Evolutionary conservation across 2,113 vertebrate genomes (phyloP), one percentile per base, ranked within the genome.

Genomic region (Mesoclemmys tuberculata): DNA sequence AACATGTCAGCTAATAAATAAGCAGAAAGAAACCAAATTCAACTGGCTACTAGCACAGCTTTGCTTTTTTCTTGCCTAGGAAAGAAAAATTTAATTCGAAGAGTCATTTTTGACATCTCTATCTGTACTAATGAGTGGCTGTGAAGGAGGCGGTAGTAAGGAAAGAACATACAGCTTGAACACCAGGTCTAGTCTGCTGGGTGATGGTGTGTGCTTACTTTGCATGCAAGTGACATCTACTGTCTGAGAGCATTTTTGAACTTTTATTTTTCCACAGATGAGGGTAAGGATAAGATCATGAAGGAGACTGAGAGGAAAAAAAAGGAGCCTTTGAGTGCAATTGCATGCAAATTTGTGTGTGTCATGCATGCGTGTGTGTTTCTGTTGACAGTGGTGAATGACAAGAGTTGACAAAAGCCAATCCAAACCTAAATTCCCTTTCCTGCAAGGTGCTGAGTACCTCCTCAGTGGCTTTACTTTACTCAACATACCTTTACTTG

Each of bases 91-190:
- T 26, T 75, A 75, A 75, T 75, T 75, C 24, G 41, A 44, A 75
- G 38, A 75, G 58, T 89, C n/a, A 4, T 51, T 75, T 16, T 61
- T 89, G 82, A 44, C 3, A 21, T 85, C 71, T 51, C 22, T 84
- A 35, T 75, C 2, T 68, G 0, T 4, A 16, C 49, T 56, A 10
- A 68, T 79, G 82, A 49, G 48, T 26, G 88, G 56, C 75, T 81
- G 7, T 58, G 68, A 81, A 77, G n/a, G 90, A 87, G 91, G 21
- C 7, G 46, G 52, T 81, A 85, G 92, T 31, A 21, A 91, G 85
- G 92, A 80, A 77, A 75, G 90, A 83, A 91, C 35, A 31, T 61
- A 56, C 83, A 95, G 85, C 52, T 85, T 85, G 89, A 85, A 19
- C 12, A 29, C 68, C 61, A 64, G 48, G 88, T 75, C 38, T 26